A percentile compares a stretch with the other conserved stretches of the same genome.
These are phyloP conservation scores for Hylomyscus alleni DNA, from an alignment of 2,797 vertebrate species.

Conservation along the genomic window DNA sequence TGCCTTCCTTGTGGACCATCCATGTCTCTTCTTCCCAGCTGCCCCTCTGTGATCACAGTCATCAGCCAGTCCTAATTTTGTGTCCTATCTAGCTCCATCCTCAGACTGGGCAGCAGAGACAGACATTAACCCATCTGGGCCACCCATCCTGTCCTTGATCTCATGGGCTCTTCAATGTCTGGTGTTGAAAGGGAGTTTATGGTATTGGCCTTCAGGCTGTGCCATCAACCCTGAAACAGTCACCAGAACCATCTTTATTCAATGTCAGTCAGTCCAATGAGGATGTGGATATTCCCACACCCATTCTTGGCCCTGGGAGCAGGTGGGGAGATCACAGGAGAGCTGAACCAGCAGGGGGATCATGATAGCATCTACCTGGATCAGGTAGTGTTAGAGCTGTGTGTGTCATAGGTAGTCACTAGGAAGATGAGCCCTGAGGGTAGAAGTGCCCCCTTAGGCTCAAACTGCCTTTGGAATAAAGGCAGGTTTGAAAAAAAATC, in stretches of 20 bases:
- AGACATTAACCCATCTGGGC: no score
- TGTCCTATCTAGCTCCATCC: background rate
- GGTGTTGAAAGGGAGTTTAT: no score
- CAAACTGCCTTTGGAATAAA: slow-evolving; percentile 70
- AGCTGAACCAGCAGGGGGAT: rapidly evolving
- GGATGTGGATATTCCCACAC: no score
- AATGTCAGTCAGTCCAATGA: no score
- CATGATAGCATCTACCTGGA: background rate
- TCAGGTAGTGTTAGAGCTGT: background rate
- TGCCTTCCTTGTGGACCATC: background rate
- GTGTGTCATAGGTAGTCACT: slow-evolving; percentile 35
- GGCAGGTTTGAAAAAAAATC: background rate
- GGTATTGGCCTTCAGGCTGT: no score
- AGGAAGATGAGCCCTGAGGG: background rate
- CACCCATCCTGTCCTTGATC: no score
- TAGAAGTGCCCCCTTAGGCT: background rate
- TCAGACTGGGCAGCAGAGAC: background rate
- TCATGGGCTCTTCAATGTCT: no score
- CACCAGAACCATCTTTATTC: no score
- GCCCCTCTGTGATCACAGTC: background rate
- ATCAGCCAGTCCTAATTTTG: background rate
- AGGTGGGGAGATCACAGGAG: background rate
- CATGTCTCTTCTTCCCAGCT: rapidly evolving
- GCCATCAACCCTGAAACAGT: no score
- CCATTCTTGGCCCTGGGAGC: no score